Evolutionary conservation across 2,113 vertebrate species (phyloP), one percentile per base, ranked within the genome.

Genomic region (Scytalopus superciliaris): DNA sequence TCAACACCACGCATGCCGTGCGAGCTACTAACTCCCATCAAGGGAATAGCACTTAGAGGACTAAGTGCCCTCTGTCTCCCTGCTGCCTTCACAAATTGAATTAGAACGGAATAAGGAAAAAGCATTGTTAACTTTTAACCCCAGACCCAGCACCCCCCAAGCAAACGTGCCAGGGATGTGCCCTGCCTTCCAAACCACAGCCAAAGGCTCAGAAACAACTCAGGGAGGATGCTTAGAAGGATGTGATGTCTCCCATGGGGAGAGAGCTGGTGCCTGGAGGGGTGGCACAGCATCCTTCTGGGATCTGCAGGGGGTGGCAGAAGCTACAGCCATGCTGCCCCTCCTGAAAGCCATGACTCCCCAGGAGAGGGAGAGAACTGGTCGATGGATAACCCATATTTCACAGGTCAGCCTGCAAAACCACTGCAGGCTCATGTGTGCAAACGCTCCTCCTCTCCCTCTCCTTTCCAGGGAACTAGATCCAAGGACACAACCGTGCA

Each of bases 1-100:
- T 56, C 55, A 50, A 79, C 42, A 25, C 40, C 42, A 52, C 0
- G 1, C 37, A 62, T 3, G 12, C 24, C 1, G 10, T 55, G 64
- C n/a, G 45, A 82, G 90, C 68, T 64, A 50, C 89, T 85, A 64
- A 84, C 59, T 82, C 79, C 86, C 68, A 85, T 12, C 84, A 45
- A 86, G 90, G 78, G 89, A 94, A 85, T 13, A 93, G 75, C 81
- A 78, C 78, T 92, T 91, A 79, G 53, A 76, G 57, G 76, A 60
- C 72, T 59, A 91, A 94, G 84, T 88, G 87, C 63, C 91, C 84
- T 89, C 89, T 72, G 84, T 35, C 52, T 83, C 86, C 69, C 69
- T 49, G 50, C 90, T 95, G 95, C 94, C 78, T 91, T 82, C 75
- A 79, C 79, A 92, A 90, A 94, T 94, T 64, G 83, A 96, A 94